Base-by-base conservation (phyloP, 2,888 invertebrate genomes). In the Ichneumoninae sp. region DNA sequence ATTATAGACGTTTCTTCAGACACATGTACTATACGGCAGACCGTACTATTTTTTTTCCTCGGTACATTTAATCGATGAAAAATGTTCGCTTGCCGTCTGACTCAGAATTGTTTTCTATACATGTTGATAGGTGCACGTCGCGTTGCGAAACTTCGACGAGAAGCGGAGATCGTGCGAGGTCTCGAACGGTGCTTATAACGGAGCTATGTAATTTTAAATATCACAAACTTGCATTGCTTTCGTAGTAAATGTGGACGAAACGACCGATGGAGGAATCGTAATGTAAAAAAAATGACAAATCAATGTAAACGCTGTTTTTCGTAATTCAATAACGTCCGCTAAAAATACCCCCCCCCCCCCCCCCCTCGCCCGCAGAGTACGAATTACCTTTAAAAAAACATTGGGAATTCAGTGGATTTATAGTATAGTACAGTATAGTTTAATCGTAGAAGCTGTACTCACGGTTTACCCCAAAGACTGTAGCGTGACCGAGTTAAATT, bases 401-500 rank as follows among this genome's bases (percentile, higher is more conserved):
- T 22, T 40, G 33, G 44, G 52, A 81, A 77, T 73, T 73, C 8
- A 75, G 60, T 81, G 73, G 60, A 83, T 77, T 81, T 52, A 66
- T 71, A 7, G 52, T 54, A 77, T 33, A 57, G 16, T 73, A 73
- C 52, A 50, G 36, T 71, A 66, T 52, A 52, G 47, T 83, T 57
- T 44, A 75, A 68, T 81, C 54, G 84, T 77, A 77, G 69, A 81
- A 81, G 81, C 84, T 84, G 81, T 84, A 65, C 52, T 81, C 81
- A 77, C 74, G 84, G 84, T 84, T 84, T 65, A 77, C 73, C 86
- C 89, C 89, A 90, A 90, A 90, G 90, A 90, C 90, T 90, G 87
- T 88, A 89, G 86, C 90, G 89, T 73, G 90, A 88, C 82, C 88
- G 89, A 65, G 88, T 89, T 81, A 81, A 79, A 74, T 81, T 81